Evolutionary conservation across 2,797 vertebrate species (phyloP).

Genomic region (Scomberomorus guttatus): DNA sequence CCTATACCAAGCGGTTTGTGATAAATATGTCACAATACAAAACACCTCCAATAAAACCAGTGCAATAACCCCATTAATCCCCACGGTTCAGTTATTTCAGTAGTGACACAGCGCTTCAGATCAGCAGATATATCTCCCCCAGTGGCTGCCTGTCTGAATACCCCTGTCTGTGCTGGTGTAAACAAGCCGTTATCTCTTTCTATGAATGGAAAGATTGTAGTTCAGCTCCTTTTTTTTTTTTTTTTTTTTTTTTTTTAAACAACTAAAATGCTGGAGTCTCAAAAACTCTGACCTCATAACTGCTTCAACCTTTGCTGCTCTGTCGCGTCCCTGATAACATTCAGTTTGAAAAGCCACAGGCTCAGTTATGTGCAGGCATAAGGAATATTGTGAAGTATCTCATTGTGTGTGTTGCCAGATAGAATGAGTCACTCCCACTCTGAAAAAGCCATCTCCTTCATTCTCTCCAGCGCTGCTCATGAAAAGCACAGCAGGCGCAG

Average conservation of each 20-base stretch:
- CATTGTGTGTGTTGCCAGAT: slow-evolving; percentile 57
- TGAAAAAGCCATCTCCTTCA: slow-evolving; percentile 63
- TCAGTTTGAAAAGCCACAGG: slow-evolving; percentile 48
- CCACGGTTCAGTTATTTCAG: background rate
- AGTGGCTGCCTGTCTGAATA: background rate
- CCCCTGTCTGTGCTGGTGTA: background rate
- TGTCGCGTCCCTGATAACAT: slow-evolving; percentile 43
- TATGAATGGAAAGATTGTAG: slow-evolving; percentile 3
- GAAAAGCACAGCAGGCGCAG: slow-evolving; percentile 74
- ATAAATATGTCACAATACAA: background rate
- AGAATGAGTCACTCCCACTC: slow-evolving; percentile 64
- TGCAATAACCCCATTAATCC: slow-evolving; percentile 16
- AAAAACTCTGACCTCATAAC: slow-evolving; percentile 8
- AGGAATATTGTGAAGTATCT: slow-evolving; percentile 40
- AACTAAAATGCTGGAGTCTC: slow-evolving; percentile 7
- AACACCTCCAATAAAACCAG: background rate
- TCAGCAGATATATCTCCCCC: background rate
- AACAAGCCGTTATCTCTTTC: slow-evolving; percentile 18
- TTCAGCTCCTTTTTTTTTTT: background rate
- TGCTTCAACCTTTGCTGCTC: slow-evolving; percentile 32
- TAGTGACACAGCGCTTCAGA: slow-evolving; percentile 1
- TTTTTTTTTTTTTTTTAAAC: background rate
- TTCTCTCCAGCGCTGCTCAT: slow-evolving; percentile 59
- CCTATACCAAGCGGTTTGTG: background rate
- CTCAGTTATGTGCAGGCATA: slow-evolving; percentile 9